phyloP scores from a whole-genome alignment of 2,797 vertebrate species.

The Smutsia gigantea region DNA sequence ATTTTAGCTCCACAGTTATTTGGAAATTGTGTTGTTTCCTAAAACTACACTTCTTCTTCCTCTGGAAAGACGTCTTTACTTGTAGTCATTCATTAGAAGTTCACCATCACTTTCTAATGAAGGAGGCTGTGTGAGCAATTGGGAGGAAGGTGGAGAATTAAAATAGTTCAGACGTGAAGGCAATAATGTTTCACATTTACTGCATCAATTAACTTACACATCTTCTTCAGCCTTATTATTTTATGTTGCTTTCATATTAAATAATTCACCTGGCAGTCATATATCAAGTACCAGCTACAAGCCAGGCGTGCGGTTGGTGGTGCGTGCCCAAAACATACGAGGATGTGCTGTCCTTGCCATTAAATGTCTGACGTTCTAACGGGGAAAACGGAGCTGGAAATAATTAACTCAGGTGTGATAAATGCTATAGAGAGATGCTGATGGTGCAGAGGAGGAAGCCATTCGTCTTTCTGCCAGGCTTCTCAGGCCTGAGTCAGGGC shows the following conservation, averaged over 20 bases:
- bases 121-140: neutral
- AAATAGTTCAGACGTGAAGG: neutral
- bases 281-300: neutral
- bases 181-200: neutral
- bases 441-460: neutral
- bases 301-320: neutral
- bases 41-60: neutral
- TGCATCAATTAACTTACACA: constrained; percentile 17
- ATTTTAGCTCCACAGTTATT: neutral
- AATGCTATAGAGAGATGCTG: neutral
- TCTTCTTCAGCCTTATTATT: neutral
- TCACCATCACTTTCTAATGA: neutral
- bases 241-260: constrained; percentile 12
- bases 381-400: neutral
- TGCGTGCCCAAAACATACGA: neutral
- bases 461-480: neutral
- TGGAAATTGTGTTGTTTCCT: neutral
- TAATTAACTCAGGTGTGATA: neutral
- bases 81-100: neutral
- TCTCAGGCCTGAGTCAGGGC: neutral
- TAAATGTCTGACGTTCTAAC: neutral
- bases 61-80: neutral
- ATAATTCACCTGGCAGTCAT: neutral
- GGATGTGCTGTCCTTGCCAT: neutral
- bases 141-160: neutral